Percentiles rank a stretch among this genome's conserved stretches.
Evolutionary conservation across 2,888 invertebrate species (phyloP).

Genomic region (Idaea biselata): DNA sequence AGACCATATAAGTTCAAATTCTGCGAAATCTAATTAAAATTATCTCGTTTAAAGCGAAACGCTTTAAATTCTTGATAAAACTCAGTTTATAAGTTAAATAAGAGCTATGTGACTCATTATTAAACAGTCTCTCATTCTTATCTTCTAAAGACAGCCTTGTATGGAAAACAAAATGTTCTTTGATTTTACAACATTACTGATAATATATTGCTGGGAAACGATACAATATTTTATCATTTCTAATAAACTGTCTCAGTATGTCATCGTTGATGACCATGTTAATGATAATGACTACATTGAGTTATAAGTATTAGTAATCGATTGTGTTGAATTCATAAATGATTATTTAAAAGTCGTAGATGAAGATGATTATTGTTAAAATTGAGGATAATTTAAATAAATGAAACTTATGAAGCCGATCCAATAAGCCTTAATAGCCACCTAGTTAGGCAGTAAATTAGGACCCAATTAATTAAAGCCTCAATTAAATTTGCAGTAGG

Average conservation of each 20-base stretch:
- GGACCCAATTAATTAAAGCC: neutral
- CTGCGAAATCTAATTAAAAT: neutral
- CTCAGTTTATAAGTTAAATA: neutral
- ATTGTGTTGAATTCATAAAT: constrained; percentile 7
- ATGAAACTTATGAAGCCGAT: neutral
- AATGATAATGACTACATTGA: constrained; percentile 8
- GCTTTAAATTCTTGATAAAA: neutral
- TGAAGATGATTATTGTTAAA: neutral
- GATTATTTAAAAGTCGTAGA: neutral
- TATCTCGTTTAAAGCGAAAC: neutral
- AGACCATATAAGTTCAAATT: neutral
- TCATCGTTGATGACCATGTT: constrained; percentile 4
- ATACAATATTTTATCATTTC: neutral
- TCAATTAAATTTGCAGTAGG: neutral
- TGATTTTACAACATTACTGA: constrained; percentile 13
- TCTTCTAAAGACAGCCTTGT: constrained; percentile 31
- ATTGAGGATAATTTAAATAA: neutral
- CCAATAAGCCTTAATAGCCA: neutral
- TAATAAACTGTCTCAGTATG: constrained; percentile 9
- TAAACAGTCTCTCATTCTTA: constrained; percentile 30
- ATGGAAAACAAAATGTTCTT: constrained; percentile 20
- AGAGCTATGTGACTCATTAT: constrained; percentile 23
- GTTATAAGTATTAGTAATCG: constrained; percentile 5
- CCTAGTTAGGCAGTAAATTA: neutral
- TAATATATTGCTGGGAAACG: constrained; percentile 8